phyloP scores from a whole-genome alignment of 64 coral and sea anemone species.

The Pocillopora verrucosa region DNA sequence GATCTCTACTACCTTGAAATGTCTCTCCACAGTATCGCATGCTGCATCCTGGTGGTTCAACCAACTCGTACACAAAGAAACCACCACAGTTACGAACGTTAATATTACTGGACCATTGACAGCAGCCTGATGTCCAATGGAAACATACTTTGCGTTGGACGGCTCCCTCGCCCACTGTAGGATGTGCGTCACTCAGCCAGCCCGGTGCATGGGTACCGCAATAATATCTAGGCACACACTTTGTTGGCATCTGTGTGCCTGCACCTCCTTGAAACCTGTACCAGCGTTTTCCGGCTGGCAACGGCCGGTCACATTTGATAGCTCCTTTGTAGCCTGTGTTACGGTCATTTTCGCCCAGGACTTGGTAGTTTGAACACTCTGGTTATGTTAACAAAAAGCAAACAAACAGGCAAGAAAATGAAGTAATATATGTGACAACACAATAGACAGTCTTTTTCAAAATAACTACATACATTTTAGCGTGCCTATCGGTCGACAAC shows the following conservation, averaged over 20 bases:
- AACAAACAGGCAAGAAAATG: background rate
- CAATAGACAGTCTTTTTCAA: background rate
- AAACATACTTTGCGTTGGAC: constrained; percentile 1
- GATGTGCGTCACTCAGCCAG: background rate
- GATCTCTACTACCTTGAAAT: too few species aligned
- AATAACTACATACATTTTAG: too few species aligned
- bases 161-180: background rate
- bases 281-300: background rate
- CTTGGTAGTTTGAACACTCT: background rate
- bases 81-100: background rate
- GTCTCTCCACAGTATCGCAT: background rate
- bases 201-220: constrained; percentile 7
- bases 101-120: constrained; percentile 16
- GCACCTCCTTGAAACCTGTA: background rate
- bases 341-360: background rate
- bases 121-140: constrained; percentile 5
- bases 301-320: background rate
- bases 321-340: background rate
- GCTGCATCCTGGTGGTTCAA: background rate
- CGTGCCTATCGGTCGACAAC: too few species aligned
- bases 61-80: constrained; percentile 13
- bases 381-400: background rate
- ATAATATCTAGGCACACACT: background rate
- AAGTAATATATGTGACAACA: background rate
- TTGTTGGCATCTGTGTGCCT: background rate